A percentile compares a stretch with the other conserved stretches of the same genome.
These are phyloP conservation scores for Tyria jacobaeae DNA, from an alignment of 2,888 invertebrate genomes.

Conservation along the genomic window DNA sequence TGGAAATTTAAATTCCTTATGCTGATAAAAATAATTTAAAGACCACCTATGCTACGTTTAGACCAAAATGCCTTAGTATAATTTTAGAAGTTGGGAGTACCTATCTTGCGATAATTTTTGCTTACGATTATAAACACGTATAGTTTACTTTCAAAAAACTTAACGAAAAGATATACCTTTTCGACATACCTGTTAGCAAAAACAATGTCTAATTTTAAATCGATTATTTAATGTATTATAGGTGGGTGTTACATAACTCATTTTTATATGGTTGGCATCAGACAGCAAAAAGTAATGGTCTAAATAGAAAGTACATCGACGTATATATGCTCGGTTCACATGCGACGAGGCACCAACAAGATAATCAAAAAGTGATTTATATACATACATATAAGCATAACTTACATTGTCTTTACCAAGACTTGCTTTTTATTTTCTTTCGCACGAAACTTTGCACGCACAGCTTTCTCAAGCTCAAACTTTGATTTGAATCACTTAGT, in stretches of 20 bases:
- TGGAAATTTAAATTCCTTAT: constrained; percentile 12
- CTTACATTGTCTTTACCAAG: constrained; percentile 38
- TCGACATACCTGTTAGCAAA: neutral
- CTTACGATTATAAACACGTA: too few relatives aligned
- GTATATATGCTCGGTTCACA: constrained; percentile 57
- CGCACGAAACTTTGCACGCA: constrained; percentile 12
- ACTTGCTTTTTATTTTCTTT: constrained; percentile 29
- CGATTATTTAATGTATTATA: constrained; percentile 56
- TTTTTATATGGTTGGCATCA: constrained; percentile 55
- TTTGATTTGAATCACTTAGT: constrained; percentile 1
- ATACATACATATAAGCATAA: constrained; percentile 31
- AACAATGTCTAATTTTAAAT: constrained; percentile 54
- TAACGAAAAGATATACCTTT: too few relatives aligned
- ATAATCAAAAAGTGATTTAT: constrained; percentile 53
- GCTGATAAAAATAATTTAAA: neutral
- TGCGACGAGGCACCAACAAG: constrained; percentile 48
- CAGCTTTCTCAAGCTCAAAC: constrained; percentile 7
- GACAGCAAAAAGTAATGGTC: constrained; percentile 56
- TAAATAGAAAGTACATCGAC: constrained; percentile 63
- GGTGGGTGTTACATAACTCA: constrained; percentile 61
- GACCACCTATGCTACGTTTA: neutral
- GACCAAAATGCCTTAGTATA: neutral
- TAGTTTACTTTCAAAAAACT: too few relatives aligned
- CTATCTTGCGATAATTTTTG: too few relatives aligned
- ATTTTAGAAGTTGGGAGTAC: neutral